Percentiles rank a stretch among this genome's conserved stretches.
Conservation (phyloP, 2,888 invertebrate genomes). For the Ernsta delagoae region DNA sequence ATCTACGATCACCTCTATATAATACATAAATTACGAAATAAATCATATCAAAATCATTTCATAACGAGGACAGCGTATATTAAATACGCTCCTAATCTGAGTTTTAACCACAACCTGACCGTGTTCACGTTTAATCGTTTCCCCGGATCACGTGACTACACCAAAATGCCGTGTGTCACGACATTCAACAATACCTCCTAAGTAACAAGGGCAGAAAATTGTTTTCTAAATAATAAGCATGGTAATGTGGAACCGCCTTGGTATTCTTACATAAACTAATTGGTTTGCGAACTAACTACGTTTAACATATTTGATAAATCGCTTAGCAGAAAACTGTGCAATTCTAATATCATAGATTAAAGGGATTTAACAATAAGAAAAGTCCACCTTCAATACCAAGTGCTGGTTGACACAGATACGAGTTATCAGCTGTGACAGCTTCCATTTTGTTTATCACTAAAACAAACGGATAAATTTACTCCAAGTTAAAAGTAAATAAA, state of each 20-base stretch:
- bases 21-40: too few relatives aligned
- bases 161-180: conserved; percentile 42
- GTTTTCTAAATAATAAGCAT: conserved; percentile 24
- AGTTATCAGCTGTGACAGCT: neutral
- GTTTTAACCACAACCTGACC: conserved; percentile 3
- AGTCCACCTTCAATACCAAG: too few relatives aligned
- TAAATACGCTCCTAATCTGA: conserved; percentile 14
- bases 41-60: neutral
- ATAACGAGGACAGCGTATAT: neutral
- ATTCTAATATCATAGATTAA: too few relatives aligned
- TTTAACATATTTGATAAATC: neutral
- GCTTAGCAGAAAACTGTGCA: neutral
- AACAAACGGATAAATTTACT: neutral
- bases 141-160: conserved; percentile 40
- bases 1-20: too few relatives aligned
- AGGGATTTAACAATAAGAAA: too few relatives aligned
- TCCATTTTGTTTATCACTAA: neutral
- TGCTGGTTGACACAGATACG: neutral
- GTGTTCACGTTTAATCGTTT: conserved; percentile 33
- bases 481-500: neutral
- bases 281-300: neutral
- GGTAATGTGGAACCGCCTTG: neutral
- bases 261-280: neutral
- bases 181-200: conserved; percentile 35
- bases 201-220: conserved; percentile 28